phyloP scores from a whole-genome alignment of 1,140 invertebrate genomes.

The Nasonia giraulti region DNA sequence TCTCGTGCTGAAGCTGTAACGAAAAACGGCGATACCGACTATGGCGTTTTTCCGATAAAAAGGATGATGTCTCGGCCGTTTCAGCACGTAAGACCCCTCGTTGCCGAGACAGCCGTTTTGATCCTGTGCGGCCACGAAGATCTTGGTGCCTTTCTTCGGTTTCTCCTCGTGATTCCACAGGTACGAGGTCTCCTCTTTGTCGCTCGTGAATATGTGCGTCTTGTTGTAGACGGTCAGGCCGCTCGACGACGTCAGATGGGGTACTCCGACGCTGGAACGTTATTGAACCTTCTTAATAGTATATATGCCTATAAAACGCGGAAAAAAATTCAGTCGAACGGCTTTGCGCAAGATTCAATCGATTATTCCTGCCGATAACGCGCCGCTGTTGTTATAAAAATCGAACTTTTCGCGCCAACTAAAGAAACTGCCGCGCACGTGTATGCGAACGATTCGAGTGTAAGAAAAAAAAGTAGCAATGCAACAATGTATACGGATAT shows the following conservation, averaged over 20 bases:
- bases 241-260: slow-evolving; percentile 61
- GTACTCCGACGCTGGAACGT: slow-evolving; percentile 59
- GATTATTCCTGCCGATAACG: too few species aligned
- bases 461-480: too few species aligned
- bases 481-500: too few species aligned
- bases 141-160: slow-evolving; percentile 56
- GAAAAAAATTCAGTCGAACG: too few species aligned
- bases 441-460: too few species aligned
- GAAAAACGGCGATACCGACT: slow-evolving; percentile 48
- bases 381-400: too few species aligned
- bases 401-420: too few species aligned
- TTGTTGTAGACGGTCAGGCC: slow-evolving; percentile 64
- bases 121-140: slow-evolving; percentile 63
- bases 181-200: slow-evolving; percentile 53
- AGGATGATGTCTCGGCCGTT: slow-evolving; percentile 16
- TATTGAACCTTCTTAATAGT: neutral
- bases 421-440: too few species aligned
- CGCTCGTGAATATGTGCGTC: slow-evolving; percentile 58
- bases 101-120: slow-evolving; percentile 58
- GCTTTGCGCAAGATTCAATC: too few species aligned
- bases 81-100: slow-evolving; percentile 53
- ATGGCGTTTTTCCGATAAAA: slow-evolving; percentile 43
- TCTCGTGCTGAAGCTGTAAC: neutral
- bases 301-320: too few species aligned
- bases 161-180: slow-evolving; percentile 53